Evolutionary conservation across 2,888 invertebrate species (phyloP).

Genomic region (Rhingia rostrata): DNA sequence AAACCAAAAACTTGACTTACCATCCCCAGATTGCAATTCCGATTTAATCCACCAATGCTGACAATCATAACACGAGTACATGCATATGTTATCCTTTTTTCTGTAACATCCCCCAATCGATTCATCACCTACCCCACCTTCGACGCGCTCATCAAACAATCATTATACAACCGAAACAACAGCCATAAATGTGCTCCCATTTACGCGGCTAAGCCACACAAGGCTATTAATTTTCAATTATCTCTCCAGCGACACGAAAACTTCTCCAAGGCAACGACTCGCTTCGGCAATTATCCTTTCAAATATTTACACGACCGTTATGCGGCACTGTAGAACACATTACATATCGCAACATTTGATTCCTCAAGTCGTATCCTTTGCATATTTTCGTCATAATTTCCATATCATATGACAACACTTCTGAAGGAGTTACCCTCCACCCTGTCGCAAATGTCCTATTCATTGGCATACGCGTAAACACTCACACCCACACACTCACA

Average conservation of each 20-base stretch:
- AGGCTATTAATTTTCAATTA: conserved; percentile 74
- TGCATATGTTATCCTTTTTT: no score
- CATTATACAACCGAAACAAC: conserved; percentile 36
- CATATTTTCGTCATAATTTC: conserved; percentile 52
- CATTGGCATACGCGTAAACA: conserved; percentile 36
- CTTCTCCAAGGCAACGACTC: conserved; percentile 32
- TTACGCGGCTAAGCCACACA: conserved; percentile 42
- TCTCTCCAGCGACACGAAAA: conserved; percentile 35
- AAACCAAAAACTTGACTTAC: no score
- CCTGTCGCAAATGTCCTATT: conserved; percentile 5
- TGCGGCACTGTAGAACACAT: conserved; percentile 21
- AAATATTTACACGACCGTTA: conserved; percentile 71
- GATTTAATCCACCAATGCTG: no score
- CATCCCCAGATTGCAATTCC: no score
- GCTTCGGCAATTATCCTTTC: conserved; percentile 69
- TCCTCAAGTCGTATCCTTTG: conserved; percentile 44
- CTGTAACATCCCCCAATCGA: not conserved
- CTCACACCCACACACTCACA: conserved; percentile 21
- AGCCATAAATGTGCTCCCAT: conserved; percentile 27
- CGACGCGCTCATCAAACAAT: conserved; percentile 23
- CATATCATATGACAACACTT: conserved; percentile 54
- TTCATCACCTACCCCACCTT: not conserved
- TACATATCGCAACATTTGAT: conserved; percentile 37
- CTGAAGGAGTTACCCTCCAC: conserved; percentile 20
- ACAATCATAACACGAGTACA: no score